Conservation (phyloP, 2,888 invertebrate genomes). For the Parnassius smintheus region DNA sequence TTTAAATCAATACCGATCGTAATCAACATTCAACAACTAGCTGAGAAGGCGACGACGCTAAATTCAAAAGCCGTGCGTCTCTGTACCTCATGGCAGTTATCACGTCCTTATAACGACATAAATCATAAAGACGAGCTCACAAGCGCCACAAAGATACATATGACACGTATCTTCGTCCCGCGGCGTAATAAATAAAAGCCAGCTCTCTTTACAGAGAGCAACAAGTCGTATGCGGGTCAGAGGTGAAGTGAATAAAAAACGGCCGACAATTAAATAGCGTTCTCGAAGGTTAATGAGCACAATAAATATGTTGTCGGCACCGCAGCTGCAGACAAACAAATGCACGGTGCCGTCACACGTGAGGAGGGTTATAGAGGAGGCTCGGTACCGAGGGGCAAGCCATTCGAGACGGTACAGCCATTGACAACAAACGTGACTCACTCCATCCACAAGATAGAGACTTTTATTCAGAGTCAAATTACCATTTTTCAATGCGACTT, state of each 20-base stretch:
- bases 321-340: conserved; percentile 79
- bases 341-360: conserved; percentile 71
- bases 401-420: conserved; percentile 61
- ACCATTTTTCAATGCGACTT: conserved; percentile 42
- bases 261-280: conserved; percentile 81
- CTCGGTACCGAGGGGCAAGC: conserved; percentile 65
- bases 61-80: conserved; percentile 34
- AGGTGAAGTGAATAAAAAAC: conserved; percentile 81
- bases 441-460: conserved; percentile 17
- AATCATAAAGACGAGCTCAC: conserved; percentile 70
- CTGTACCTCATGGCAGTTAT: conserved; percentile 62
- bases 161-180: conserved; percentile 71
- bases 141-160: conserved; percentile 77
- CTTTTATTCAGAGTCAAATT: conserved; percentile 41
- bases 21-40: conserved; percentile 29
- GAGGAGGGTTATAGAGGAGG: conserved; percentile 57
- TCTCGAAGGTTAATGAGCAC: conserved; percentile 81
- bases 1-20: conserved; percentile 40
- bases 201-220: conserved; percentile 78
- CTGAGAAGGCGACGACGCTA: conserved; percentile 27
- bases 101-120: conserved; percentile 72
- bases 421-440: conserved; percentile 56
- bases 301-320: conserved; percentile 81
- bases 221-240: conserved; percentile 78
- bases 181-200: conserved; percentile 76